A percentile compares a stretch with the other conserved stretches of the same genome.
phyloP scores from a whole-genome alignment of 2,888 invertebrate genomes.

The Dorcus hopei region DNA sequence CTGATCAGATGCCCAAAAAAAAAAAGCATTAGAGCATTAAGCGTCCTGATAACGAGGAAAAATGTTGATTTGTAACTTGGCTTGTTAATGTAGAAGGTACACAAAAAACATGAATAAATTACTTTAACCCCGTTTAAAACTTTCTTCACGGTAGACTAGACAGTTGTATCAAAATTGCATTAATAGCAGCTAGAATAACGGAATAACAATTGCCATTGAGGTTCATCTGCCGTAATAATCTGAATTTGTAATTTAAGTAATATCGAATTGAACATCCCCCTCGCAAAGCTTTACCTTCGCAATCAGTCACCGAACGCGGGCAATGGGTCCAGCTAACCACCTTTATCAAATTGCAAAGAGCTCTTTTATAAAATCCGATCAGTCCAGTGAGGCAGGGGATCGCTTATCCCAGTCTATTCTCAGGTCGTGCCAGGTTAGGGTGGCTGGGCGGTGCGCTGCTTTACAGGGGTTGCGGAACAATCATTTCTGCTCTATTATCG shows the following conservation, averaged over 20 bases:
- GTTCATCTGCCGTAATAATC: conserved; percentile 35
- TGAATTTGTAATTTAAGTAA: conserved; percentile 42
- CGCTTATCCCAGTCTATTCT: conserved; percentile 39
- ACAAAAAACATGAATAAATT: not conserved
- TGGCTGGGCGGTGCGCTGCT: conserved; percentile 17
- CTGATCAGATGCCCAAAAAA: conserved; percentile 1
- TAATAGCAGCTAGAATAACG: conserved; percentile 12
- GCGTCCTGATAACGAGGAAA: too few species aligned
- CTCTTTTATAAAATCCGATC: conserved; percentile 48
- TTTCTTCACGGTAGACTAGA: conserved; percentile 4
- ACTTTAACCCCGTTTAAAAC: conserved; percentile 4
- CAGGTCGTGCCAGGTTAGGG: conserved; percentile 30
- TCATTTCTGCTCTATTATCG: conserved; percentile 31
- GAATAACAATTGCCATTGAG: conserved; percentile 25
- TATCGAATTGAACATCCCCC: conserved; percentile 37
- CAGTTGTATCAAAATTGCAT: conserved; percentile 13
- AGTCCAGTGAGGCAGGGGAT: conserved; percentile 40
- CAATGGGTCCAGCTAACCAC: conserved; percentile 45
- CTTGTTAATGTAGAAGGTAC: too few species aligned
- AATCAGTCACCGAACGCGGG: conserved; percentile 39
- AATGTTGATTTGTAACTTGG: too few species aligned
- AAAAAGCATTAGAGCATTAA: too few species aligned
- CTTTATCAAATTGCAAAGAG: conserved; percentile 48
- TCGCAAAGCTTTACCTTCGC: conserved; percentile 26
- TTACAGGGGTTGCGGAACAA: conserved; percentile 27